These are phyloP conservation scores for Xylocampa areola DNA, from an alignment of 2,888 invertebrate species.

Conservation along the genomic window DNA sequence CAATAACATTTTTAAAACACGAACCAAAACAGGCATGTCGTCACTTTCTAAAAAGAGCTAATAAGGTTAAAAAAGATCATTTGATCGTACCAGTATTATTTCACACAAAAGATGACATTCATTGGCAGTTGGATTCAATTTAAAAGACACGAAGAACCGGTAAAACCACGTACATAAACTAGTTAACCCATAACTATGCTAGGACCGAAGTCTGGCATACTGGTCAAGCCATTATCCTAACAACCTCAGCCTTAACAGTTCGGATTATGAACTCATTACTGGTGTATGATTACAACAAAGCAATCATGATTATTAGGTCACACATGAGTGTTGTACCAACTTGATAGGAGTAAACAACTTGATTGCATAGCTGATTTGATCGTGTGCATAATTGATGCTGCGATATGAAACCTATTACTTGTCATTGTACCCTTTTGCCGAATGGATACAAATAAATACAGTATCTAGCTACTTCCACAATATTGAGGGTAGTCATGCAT, in stretches of 20 bases:
- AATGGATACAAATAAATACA: neutral
- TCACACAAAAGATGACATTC: no score
- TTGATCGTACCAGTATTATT: no score
- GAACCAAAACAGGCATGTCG: no score
- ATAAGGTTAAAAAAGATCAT: no score
- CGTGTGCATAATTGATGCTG: conserved; percentile 20
- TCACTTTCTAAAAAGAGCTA: no score
- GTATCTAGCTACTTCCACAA: no score
- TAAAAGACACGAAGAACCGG: no score
- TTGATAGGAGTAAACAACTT: conserved; percentile 12
- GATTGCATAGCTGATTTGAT: conserved; percentile 28
- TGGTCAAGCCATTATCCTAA: neutral
- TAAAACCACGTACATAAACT: no score
- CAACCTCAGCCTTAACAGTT: conserved; percentile 3
- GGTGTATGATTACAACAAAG: conserved; percentile 15
- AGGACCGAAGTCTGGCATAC: neutral
- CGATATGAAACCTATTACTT: conserved; percentile 6
- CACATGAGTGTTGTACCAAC: conserved; percentile 18
- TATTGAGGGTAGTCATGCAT: no score
- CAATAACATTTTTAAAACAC: no score
- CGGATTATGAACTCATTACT: conserved; percentile 14
- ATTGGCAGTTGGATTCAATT: no score
- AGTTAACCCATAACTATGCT: no score
- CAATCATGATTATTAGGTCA: conserved; percentile 26
- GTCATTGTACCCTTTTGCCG: conserved; percentile 1